Conservation (phyloP, 2,113 vertebrate species). For the Zingel zingel region DNA sequence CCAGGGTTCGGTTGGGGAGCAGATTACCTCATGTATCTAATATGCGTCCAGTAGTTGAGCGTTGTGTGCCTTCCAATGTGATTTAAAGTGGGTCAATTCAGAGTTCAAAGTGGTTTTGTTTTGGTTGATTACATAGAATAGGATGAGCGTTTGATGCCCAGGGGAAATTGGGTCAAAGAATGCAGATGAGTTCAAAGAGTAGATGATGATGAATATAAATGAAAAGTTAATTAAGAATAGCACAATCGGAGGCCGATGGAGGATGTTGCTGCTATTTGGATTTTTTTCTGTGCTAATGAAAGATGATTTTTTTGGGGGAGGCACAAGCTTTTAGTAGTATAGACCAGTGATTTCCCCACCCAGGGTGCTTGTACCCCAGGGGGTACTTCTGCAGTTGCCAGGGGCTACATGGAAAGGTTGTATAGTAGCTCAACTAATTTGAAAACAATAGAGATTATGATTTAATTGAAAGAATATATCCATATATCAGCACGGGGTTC, state of each 20-base stretch:
- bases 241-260: not conserved
- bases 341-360: too few species aligned
- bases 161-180: not conserved
- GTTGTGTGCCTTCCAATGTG: slow-evolving; percentile 12
- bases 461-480: too few species aligned
- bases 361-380: too few species aligned
- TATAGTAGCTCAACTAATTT: too few species aligned
- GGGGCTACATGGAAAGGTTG: too few species aligned
- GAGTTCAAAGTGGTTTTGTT: slow-evolving; percentile 24
- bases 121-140: slow-evolving; percentile 2
- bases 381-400: too few species aligned
- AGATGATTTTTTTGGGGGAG: too few species aligned
- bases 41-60: slow-evolving; percentile 12
- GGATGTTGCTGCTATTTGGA: not conserved
- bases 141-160: not conserved
- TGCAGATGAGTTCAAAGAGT: not conserved
- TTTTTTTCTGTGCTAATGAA: not conserved
- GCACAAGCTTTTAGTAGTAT: too few species aligned
- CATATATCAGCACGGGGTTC: too few species aligned
- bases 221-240: slow-evolving; percentile 17
- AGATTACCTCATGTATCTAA: slow-evolving; percentile 24
- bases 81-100: slow-evolving; percentile 4
- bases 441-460: too few species aligned
- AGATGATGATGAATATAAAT: slow-evolving; percentile 23
- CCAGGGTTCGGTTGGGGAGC: slow-evolving; percentile 16